Evolutionary conservation across 2,888 invertebrate genomes (phyloP), one percentile per base, ranked within the genome.

Genomic region (Drosophila paracracens): DNA sequence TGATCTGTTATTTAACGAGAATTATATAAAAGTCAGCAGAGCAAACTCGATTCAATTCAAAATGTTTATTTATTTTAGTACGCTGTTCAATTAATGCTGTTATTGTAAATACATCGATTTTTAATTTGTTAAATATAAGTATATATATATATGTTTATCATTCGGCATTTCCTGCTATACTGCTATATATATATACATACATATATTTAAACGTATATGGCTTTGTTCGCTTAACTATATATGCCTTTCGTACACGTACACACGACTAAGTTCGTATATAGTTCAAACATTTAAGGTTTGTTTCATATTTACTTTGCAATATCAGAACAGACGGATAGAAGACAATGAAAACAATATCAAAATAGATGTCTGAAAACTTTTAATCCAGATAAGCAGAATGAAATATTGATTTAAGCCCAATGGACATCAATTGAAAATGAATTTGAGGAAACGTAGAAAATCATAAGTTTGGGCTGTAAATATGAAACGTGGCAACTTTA

Each of bases 101-200:
- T 21, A 31, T 54, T 74, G 56, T 66, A 78, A 74, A 74, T 67
- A 74, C 65, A 66, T 58, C 29, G 43, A 40, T 38, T 58, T 72
- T 31, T 13, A 53, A 48, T 18, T 61, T 71, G 11, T 51, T 65
- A 62, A 58, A 27, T 36, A 35, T 27, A 36, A 27, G 46, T 36
- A 27, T 63, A 29, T 50, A 29, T 65, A 73, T 73, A 27, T 50
- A 29, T 46, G 13, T 46, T 46, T 46, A 16, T 52, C 51, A 38
- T 53, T 57, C 51, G 52, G 64, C 63, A 63, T 56, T 74, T 21
- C 8, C 51, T 61, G 58, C 70, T 63, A 48, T 63, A 59, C 69
- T 74, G 59, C 35, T 65, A 74, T 73, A 63, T 31, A 63, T 31
- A 31, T 70, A 76, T 74, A 76, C 51, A 76, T 62, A 76, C 54